Conservation (phyloP, 2,797 vertebrate genomes). For the Protonibea diacanthus region DNA sequence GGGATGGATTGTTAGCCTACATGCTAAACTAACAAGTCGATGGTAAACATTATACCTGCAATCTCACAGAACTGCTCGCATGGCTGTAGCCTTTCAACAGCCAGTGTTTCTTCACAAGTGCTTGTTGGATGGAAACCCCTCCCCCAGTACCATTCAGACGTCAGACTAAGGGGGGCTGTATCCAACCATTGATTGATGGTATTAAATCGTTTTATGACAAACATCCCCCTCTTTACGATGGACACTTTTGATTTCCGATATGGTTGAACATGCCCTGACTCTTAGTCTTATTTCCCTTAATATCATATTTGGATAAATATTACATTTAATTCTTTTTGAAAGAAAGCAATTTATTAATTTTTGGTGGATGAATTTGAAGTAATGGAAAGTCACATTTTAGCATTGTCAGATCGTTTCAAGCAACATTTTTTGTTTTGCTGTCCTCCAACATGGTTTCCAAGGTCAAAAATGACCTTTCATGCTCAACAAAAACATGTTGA, state of each 20-base stretch:
- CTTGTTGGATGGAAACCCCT: neutral
- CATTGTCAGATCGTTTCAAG: neutral
- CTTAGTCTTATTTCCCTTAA: neutral
- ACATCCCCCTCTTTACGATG: too few relatives aligned
- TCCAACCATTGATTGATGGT: neutral
- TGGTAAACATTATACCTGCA: neutral
- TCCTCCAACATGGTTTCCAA: neutral
- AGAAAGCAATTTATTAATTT: neutral
- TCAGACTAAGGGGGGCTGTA: too few relatives aligned
- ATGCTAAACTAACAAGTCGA: neutral
- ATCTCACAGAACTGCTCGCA: neutral
- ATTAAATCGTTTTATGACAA: neutral
- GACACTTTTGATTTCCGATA: neutral
- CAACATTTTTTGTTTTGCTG: too few relatives aligned
- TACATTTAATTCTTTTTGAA: neutral
- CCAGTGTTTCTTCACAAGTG: neutral
- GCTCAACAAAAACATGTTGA: neutral
- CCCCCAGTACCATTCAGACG: neutral
- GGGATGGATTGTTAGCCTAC: neutral
- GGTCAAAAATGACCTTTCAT: neutral
- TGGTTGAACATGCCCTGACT: neutral
- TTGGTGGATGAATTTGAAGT: neutral
- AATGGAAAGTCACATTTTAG: constrained; percentile 1
- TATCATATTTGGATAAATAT: neutral
- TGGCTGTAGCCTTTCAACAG: neutral